Base-by-base conservation (phyloP, 2,113 vertebrate species). In the Mixornis gularis region DNA sequence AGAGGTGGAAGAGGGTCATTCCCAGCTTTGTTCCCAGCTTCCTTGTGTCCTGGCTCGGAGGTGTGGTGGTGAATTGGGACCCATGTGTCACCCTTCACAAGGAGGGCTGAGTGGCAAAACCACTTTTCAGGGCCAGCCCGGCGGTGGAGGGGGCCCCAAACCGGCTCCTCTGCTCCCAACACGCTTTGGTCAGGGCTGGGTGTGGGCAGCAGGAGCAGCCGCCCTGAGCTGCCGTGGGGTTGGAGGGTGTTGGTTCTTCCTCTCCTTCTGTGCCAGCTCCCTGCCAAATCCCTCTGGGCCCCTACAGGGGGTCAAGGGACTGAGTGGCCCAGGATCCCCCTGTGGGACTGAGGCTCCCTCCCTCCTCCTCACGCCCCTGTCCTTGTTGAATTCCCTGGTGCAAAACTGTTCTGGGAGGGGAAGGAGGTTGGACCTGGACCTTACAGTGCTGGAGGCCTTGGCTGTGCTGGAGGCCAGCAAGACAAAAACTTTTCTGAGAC, bases 11-110 rank as follows among this genome's bases (percentile, higher is more conserved):
- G 17, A 21, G 10, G 29, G 12, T 4, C 71, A 34, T 21, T 51
- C 40, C 70, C 26, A 21, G 48, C 74, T 71, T 71, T 55, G 34
- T 30, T 87, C 17, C 2, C 65, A 70, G 56, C 62, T 44, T 71
- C 21, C 30, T 48, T 74, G 13, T 9, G 3, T 80, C 36, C n/a
- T 2, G 4, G 32, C 48, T 87, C 1, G 0, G 32, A 38, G 72
- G 10, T 6, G 13, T 0, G 0, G 3, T 25, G n/a, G 8, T 26
- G 27, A 40, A 25, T 3, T 1, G 51, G 58, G 4, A 44, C 11
- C 8, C 11, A 20, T 1, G 32, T 1, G 1, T 85, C 26, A 69
- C 25, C 53, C 30, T 89, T 87, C 8, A 1, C 46, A 9, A 62
- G 68, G 76, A 59, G 46, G 22, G 25, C 27, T n/a, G 59, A 3